These are phyloP conservation scores for Crossaster papposus DNA, from an alignment of 53 echinoderm and acorn worm species.

Conservation along the genomic window DNA sequence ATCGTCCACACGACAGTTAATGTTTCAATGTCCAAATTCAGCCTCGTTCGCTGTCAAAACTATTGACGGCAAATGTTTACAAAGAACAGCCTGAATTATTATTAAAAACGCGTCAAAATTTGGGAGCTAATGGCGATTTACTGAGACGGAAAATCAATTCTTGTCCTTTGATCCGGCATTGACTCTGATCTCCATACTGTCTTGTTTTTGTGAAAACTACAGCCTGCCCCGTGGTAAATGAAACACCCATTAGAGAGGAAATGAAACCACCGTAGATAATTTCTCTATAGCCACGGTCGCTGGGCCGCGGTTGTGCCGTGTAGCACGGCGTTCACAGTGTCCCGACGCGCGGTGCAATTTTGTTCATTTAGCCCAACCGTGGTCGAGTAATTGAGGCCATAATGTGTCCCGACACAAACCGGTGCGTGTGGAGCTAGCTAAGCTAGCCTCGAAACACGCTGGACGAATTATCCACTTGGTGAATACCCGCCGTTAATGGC, in stretches of 20 bases:
- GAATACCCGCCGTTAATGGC: neutral
- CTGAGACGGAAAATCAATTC: neutral
- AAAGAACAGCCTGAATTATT: no score
- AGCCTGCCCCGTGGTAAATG: neutral
- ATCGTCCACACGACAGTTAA: neutral
- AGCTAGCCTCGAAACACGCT: neutral
- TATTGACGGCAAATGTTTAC: neutral
- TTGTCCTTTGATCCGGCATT: neutral
- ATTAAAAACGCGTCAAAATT: neutral
- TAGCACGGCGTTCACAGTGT: neutral
- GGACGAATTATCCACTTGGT: neutral
- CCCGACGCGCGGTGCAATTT: neutral
- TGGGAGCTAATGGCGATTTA: neutral
- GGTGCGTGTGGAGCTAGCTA: neutral
- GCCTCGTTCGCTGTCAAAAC: neutral
- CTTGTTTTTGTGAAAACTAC: neutral
- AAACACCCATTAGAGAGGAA: conserved; percentile 7
- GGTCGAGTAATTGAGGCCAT: neutral
- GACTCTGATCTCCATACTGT: neutral
- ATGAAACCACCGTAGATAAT: conserved; percentile 11
- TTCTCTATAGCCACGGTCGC: neutral
- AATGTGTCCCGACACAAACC: neutral
- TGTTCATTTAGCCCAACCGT: neutral
- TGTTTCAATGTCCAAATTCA: neutral
- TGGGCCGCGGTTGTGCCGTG: neutral